Evolutionary conservation across 2,888 invertebrate genomes (phyloP).

Genomic region (Neocrepidodera transversa): DNA sequence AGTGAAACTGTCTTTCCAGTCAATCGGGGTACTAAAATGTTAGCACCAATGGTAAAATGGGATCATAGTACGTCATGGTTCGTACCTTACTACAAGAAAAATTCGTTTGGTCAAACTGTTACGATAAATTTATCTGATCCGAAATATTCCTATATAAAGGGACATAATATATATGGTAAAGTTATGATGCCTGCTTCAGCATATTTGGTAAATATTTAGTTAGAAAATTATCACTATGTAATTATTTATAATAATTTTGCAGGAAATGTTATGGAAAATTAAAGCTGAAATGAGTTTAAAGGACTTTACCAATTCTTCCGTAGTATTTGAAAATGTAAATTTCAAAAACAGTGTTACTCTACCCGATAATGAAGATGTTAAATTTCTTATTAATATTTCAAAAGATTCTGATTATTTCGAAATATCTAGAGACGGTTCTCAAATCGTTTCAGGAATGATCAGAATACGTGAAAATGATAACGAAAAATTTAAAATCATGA

Average conservation of each 20-base stretch:
- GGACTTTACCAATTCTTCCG: slow-evolving; percentile 58
- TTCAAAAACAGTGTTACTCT: slow-evolving; percentile 66
- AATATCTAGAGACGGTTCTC: slow-evolving; percentile 65
- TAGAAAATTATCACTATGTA: no score
- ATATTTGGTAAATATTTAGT: slow-evolving; percentile 46
- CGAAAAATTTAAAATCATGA: slow-evolving; percentile 24
- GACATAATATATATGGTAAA: slow-evolving; percentile 48
- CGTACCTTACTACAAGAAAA: slow-evolving; percentile 71
- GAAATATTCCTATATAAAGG: slow-evolving; percentile 36
- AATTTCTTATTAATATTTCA: slow-evolving; percentile 45
- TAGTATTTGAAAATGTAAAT: slow-evolving; percentile 66
- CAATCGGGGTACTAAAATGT: slow-evolving; percentile 82
- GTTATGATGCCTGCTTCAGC: slow-evolving; percentile 69
- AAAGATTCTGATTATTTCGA: slow-evolving; percentile 46
- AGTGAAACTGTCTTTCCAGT: slow-evolving; percentile 77
- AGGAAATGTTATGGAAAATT: slow-evolving; percentile 63
- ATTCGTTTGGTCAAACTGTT: slow-evolving; percentile 78
- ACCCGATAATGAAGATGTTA: slow-evolving; percentile 56
- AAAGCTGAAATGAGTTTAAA: slow-evolving; percentile 58
- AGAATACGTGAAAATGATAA: slow-evolving; percentile 63
- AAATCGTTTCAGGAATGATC: slow-evolving; percentile 73
- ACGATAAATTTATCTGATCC: slow-evolving; percentile 68
- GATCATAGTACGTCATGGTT: slow-evolving; percentile 82
- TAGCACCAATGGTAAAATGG: slow-evolving; percentile 83
- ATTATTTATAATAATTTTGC: no score